Evolutionary conservation across 1,140 invertebrate genomes (phyloP), one percentile per base, ranked within the genome.

Genomic region (Zaprionus gabonicus): DNA sequence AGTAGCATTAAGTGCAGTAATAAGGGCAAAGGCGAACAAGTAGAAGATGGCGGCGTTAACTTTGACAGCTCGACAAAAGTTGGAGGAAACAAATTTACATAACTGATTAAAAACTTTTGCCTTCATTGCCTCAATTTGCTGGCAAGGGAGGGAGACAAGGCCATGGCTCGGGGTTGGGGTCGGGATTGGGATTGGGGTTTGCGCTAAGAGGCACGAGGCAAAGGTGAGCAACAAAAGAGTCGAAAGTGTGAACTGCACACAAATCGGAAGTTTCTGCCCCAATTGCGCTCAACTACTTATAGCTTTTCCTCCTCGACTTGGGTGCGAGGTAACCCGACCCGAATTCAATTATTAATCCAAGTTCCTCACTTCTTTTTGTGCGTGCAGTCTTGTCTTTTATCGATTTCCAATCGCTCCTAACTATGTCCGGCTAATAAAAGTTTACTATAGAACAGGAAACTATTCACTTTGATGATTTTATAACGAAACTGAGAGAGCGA

Each of bases 71-170:
- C 63, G 20, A 17, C 17, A 63, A 84, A 84, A 80, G 68, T 76
- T 75, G 63, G 23, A 25, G 41, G 13, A 67, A 81, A 88, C 74
- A 88, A 90, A 90, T 90, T 88, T 84, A 71, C 84, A 88, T 90
- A 90, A 84, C 78, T 88, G 85, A 88, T 88, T 88, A 88, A 88
- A 85, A 88, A 88, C 81, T 90, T 90, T 82, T 71, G 65, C 64
- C 41, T 70, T 28, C 53, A 60, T 67, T 63, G 65, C 53, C 34
- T 58, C 82, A 71, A 78, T 80, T 76, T 68, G 69, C 72, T 62
- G 41, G n/a, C 15, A 17, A 57, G 27, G 2, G 36, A 55, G 10
- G 13, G 27, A 25, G 55, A n/a, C 28, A 63, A 58, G 46, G 57
- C 13, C 38, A 41, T n/a, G 15, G 15, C 15, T 6, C 6, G n/a